These are phyloP conservation scores for Arrhamphus sclerolepis DNA, from an alignment of 2,797 vertebrate genomes.

Conservation along the genomic window DNA sequence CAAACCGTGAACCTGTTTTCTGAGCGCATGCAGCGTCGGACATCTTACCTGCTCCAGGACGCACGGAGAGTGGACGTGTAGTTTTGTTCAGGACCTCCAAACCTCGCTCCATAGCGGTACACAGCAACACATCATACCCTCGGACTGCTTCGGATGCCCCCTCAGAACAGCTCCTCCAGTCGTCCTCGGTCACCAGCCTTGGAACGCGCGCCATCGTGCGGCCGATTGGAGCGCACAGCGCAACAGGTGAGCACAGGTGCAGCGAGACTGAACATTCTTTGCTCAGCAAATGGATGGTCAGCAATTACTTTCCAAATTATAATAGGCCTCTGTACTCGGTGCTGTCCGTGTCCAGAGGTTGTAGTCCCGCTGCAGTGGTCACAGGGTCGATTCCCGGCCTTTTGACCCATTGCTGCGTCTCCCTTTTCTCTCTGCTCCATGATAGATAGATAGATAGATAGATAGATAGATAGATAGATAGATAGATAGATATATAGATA, in stretches of 20 bases:
- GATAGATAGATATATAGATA: too few relatives aligned
- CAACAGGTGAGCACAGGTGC: conserved; percentile 67
- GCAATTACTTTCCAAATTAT: too few relatives aligned
- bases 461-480: too few relatives aligned
- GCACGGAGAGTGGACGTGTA: conserved; percentile 2
- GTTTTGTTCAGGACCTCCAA: conserved; percentile 9
- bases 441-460: too few relatives aligned
- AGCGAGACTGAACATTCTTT: too few relatives aligned
- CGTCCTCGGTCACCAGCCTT: conserved; percentile 1
- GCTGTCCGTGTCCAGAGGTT: too few relatives aligned
- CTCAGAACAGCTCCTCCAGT: conserved; percentile 19
- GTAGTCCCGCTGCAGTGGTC: too few relatives aligned
- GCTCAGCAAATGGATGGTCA: too few relatives aligned
- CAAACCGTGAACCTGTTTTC: not conserved
- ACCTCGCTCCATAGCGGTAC: conserved; percentile 30
- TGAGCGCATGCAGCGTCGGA: not conserved
- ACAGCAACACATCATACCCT: conserved; percentile 28
- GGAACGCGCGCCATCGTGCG: conserved; percentile 69
- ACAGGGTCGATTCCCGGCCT: too few relatives aligned
- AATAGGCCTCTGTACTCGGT: too few relatives aligned
- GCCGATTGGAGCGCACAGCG: conserved; percentile 2
- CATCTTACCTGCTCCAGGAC: conserved; percentile 60
- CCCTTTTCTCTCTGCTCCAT: too few relatives aligned
- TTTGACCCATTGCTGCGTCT: too few relatives aligned
- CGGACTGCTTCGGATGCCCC: conserved; percentile 55